These are phyloP conservation scores for Tipula confusa DNA, from an alignment of 2,888 invertebrate genomes.

Conservation along the genomic window DNA sequence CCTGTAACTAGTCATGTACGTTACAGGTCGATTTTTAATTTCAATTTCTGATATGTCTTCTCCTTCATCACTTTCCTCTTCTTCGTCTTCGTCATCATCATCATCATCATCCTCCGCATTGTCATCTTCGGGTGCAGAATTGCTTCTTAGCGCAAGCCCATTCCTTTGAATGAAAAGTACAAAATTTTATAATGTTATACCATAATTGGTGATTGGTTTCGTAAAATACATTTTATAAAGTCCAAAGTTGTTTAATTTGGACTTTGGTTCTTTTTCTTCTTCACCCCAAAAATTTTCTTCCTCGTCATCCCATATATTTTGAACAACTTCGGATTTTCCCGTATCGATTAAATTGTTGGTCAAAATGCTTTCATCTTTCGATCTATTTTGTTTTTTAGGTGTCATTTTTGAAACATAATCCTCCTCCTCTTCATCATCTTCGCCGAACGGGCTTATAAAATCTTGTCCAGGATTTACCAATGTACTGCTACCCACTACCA, in stretches of 20 bases:
- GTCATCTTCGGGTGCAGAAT: neutral
- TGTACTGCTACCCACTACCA: neutral
- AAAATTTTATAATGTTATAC: neutral
- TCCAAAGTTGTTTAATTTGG: neutral
- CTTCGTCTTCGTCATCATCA: conserved; percentile 44
- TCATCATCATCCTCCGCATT: conserved; percentile 36
- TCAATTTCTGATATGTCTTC: conserved; percentile 37
- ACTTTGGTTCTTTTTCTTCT: neutral
- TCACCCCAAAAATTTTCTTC: conserved; percentile 45
- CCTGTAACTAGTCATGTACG: neutral
- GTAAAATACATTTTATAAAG: neutral
- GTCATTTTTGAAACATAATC: neutral
- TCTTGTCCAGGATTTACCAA: neutral
- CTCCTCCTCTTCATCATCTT: conserved; percentile 31
- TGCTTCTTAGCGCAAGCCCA: neutral
- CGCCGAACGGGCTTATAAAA: conserved; percentile 30
- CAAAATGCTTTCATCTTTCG: neutral
- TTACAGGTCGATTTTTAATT: neutral
- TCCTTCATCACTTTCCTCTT: conserved; percentile 43
- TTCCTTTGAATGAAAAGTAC: neutral
- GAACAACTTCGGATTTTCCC: neutral
- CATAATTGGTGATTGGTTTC: neutral
- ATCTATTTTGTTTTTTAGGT: neutral
- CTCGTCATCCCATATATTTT: conserved; percentile 42
- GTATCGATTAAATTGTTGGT: neutral